Base-by-base conservation (phyloP, 2,113 vertebrate species). In the Puntigrus tetrazona region DNA sequence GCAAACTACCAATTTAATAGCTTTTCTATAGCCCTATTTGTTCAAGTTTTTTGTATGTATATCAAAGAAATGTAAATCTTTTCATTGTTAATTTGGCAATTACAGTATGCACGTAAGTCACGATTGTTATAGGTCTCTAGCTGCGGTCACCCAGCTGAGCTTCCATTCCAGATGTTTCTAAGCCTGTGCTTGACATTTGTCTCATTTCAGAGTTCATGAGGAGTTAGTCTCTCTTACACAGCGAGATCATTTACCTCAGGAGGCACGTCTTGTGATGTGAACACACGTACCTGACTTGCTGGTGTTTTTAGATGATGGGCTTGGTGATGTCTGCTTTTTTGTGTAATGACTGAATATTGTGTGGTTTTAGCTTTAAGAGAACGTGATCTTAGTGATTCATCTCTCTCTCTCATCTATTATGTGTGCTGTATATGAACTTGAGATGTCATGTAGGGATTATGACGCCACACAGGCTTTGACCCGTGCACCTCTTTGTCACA, bases 201-300 rank as follows among this genome's bases (percentile, higher is more conserved):
- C 36, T 74, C 38, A 4, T 61, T 47, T 38, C 61, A 38, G 55
- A 41, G 55, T 79, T 45, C 78, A 65, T 65, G 38, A 80, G 55
- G 36, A 80, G 36, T 63, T 41, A 65, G 78, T 63, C 78, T 43
- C 41, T 18, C 36, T 63, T 13, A 29, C 78, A 57, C 57, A 27
- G 55, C 18, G 27, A 38, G 78, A 45, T 85, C 2, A 43, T 73
- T 79, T 47, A 61, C 50, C 61, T 52, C 38, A 73, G n/a, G 41
- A 73, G 84, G 61, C 31, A 41, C 45, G 25, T 69, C 57, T 61
- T 86, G 75, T 76, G 47, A 86, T 47, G 63, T 86, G 79, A 78
- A 76, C 38, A 29, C 77, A 76, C 25, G n/a, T 57, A 31, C 63
- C 47, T 27, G 5, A 22, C 59, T 85, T 72, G 29, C 41, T 59